Conservation (phyloP, 2,888 invertebrate genomes). For the Heliconius sara region DNA sequence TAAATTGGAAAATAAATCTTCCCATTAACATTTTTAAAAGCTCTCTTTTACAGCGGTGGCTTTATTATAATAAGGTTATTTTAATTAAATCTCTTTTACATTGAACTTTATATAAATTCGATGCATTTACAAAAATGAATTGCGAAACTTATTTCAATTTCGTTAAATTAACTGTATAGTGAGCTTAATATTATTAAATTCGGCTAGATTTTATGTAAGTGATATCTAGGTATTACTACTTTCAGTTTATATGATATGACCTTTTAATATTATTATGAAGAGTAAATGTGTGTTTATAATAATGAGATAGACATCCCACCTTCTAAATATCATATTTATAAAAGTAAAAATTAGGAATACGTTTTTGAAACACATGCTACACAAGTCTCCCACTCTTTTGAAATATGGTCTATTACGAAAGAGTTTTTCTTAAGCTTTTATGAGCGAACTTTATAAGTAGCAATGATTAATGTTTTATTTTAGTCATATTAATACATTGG, state of each 20-base stretch:
- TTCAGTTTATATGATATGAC: background rate
- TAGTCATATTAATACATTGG: too few species aligned
- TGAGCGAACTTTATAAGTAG: too few species aligned
- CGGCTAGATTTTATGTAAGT: background rate
- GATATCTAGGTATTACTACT: background rate
- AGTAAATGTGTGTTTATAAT: too few species aligned
- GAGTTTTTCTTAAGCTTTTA: too few species aligned
- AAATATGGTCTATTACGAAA: too few species aligned
- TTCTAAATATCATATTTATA: too few species aligned
- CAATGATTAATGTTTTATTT: too few species aligned
- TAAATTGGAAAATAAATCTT: background rate
- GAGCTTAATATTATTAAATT: slow-evolving; percentile 21
- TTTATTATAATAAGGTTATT: slow-evolving; percentile 16
- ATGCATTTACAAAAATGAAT: slow-evolving; percentile 19
- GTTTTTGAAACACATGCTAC: too few species aligned
- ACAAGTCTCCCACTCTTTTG: too few species aligned
- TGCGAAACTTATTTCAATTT: slow-evolving; percentile 7
- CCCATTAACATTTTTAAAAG: slow-evolving; percentile 14
- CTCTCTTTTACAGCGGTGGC: slow-evolving; percentile 9
- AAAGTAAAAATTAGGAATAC: too few species aligned
- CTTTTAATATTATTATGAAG: too few species aligned
- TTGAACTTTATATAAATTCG: slow-evolving; percentile 20
- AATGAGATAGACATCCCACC: too few species aligned
- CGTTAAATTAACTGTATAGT: background rate
- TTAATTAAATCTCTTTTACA: slow-evolving; percentile 20